phyloP scores from a whole-genome alignment of 2,113 vertebrate genomes.

The Gorilla gorilla region DNA sequence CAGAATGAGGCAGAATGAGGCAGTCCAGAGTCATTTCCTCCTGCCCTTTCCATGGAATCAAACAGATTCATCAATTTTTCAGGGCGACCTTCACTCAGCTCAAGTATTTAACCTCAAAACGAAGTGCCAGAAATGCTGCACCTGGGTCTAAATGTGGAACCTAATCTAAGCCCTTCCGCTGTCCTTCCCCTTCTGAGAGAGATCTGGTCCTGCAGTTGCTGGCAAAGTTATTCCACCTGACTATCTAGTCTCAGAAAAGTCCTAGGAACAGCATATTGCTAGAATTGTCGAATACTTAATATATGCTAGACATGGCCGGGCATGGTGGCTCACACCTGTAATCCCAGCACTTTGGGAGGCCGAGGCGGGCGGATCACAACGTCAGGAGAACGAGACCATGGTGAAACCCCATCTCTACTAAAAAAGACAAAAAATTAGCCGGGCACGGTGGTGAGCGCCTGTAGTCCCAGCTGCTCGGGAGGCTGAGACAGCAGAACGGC shows the following conservation, averaged over 20 bases:
- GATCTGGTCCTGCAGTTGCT: not conserved
- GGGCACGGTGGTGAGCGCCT: no score
- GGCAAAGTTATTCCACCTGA: not conserved
- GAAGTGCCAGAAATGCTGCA: constrained; percentile 81
- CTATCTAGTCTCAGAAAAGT: not conserved
- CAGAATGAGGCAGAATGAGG: not conserved
- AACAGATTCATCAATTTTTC: constrained; percentile 47
- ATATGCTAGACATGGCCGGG: not conserved
- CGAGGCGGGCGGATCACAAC: no score
- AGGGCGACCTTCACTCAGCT: constrained; percentile 69
- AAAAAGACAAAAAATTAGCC: no score
- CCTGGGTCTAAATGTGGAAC: constrained; percentile 75
- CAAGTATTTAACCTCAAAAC: constrained; percentile 60
- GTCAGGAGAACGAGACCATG: no score
- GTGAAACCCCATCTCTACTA: no score
- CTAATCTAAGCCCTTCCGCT: not conserved
- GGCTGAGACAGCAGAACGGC: no score
- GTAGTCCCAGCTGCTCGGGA: no score
- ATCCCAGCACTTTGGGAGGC: no score
- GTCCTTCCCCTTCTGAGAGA: not conserved
- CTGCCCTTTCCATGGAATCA: not conserved
- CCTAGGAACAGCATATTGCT: not conserved
- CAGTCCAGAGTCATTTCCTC: not conserved
- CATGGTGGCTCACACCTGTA: no score
- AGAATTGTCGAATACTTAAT: not conserved